phyloP scores from a whole-genome alignment of 2,113 vertebrate species.

The Microtus montanus region DNA sequence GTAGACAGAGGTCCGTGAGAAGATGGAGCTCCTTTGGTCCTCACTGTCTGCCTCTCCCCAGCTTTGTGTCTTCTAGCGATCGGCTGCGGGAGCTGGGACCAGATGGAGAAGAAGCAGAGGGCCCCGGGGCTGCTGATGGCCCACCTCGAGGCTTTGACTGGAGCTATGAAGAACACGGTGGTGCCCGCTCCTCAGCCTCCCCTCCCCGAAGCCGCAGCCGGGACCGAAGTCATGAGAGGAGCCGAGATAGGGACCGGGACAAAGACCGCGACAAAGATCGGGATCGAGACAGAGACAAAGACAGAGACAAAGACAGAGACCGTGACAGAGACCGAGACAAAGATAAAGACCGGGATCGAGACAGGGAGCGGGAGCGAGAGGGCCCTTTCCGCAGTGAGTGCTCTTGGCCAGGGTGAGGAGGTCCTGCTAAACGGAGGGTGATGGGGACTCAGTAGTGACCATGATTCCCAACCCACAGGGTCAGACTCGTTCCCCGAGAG shows the following conservation, averaged over 20 bases:
- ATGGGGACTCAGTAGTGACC: neutral
- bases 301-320: conserved; percentile 54
- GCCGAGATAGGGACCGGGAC: conserved; percentile 83
- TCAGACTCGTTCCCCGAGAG: conserved; percentile 93
- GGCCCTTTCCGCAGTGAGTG: conserved; percentile 52
- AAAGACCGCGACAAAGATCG: conserved; percentile 76
- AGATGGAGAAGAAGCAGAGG: conserved; percentile 79
- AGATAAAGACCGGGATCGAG: conserved; percentile 72
- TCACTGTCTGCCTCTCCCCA: conserved; percentile 61
- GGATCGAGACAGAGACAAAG: conserved; percentile 70
- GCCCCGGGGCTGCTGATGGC: conserved; percentile 80
- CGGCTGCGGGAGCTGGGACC: conserved; percentile 84
- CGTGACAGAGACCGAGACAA: conserved; percentile 40
- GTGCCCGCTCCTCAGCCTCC: conserved; percentile 66
- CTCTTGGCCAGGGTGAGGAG: neutral
- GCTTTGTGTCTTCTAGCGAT: conserved; percentile 92
- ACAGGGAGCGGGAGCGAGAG: conserved; percentile 79
- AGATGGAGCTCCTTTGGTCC: neutral
- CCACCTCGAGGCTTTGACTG: conserved; percentile 72
- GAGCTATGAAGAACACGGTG: conserved; percentile 70
- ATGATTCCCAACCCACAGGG: conserved; percentile 78
- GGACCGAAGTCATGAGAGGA: conserved; percentile 82
- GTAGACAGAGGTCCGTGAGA: neutral
- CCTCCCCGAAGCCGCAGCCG: conserved; percentile 77
- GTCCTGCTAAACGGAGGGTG: neutral